Percentiles rank a stretch among this genome's conserved stretches.
Evolutionary conservation across 2,797 vertebrate genomes (phyloP).

Genomic region (Nyctalus aviator): DNA sequence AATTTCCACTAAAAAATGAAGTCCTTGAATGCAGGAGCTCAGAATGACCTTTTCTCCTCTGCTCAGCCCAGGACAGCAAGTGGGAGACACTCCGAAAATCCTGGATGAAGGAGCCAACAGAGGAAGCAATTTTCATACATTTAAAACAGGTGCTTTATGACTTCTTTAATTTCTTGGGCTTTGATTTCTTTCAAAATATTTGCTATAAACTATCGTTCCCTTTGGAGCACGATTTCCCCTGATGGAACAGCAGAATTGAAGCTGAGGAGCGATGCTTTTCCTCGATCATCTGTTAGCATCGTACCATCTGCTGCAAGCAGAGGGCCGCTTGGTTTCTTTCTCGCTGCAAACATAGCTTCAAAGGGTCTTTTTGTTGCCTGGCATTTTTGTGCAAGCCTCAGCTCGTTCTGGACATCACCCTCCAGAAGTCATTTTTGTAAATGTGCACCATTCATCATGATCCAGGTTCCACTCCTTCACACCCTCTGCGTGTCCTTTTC

Average conservation of each 20-base stretch:
- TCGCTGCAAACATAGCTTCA: conserved; percentile 35
- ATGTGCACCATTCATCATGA: not conserved
- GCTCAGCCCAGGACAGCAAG: not conserved
- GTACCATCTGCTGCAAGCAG: conserved; percentile 16
- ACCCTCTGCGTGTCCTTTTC: not conserved
- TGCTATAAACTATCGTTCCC: conserved; percentile 29
- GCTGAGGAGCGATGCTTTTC: not conserved
- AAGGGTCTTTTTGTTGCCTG: conserved; percentile 4
- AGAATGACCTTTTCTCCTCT: not conserved
- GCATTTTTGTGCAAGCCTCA: conserved; percentile 35
- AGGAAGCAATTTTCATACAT: not conserved
- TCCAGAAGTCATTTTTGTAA: conserved; percentile 31
- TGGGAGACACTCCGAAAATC: not conserved
- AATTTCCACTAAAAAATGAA: not conserved
- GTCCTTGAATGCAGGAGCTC: not conserved
- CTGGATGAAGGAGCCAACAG: not conserved
- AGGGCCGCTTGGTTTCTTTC: conserved; percentile 12
- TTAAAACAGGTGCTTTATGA: not conserved
- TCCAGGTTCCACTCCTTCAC: not conserved
- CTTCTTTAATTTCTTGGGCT: conserved; percentile 28
- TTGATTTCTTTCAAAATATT: conserved; percentile 57
- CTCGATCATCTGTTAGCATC: not conserved
- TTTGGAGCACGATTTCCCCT: conserved; percentile 8
- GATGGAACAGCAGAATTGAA: not conserved
- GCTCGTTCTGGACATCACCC: not conserved